Evolutionary conservation across 2,113 vertebrate genomes (phyloP), one percentile per base, ranked within the genome.

Genomic region (Ptilonorhynchus violaceus): DNA sequence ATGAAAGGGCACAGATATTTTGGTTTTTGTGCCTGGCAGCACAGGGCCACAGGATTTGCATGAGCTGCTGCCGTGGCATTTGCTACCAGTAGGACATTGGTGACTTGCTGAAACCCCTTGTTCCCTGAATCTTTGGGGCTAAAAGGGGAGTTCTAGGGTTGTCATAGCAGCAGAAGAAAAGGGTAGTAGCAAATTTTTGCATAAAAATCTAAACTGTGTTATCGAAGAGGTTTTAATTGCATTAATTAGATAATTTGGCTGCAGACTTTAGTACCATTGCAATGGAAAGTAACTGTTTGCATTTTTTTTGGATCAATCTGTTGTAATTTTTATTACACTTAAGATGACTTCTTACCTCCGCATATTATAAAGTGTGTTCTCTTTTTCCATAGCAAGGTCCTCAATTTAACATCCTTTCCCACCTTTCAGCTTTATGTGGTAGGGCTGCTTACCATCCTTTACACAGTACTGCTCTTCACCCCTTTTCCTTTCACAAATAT

Each of bases 11-110:
- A 2, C 9, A 28, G 33, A 20, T 3, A 10, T 81, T 63, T 74
- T 58, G 22, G 37, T 60, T 69, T n/a, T 28, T 69, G 42, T 39
- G 21, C 9, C 59, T 63, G 37, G 5, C 9, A 60, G 30, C 33
- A 24, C 0, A 4, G 28, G 18, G 30, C 30, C 37, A 41, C 44
- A 47, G 30, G 37, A 39, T 8, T 60, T 53, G 17, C 1, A 4
- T 2, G 24, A 23, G 15, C 18, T 58, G n/a, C 23, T 58, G 12
- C 35, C 0, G 0, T 2, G 7, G 21, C 7, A 24, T 62, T 23
- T 62, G 5, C 4, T 64, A 15, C 41, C 35, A 22, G 19, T 15
- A 80, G 13, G 39, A 24, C 0, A 2, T 15, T n/a, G 39, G 10
- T 12, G 28, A 31, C 46, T 49, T 79, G 9, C 24, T 39, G 42